Evolutionary conservation across 2,888 invertebrate genomes (phyloP), one percentile per base, ranked within the genome.

Genomic region (Tenodera sinensis): DNA sequence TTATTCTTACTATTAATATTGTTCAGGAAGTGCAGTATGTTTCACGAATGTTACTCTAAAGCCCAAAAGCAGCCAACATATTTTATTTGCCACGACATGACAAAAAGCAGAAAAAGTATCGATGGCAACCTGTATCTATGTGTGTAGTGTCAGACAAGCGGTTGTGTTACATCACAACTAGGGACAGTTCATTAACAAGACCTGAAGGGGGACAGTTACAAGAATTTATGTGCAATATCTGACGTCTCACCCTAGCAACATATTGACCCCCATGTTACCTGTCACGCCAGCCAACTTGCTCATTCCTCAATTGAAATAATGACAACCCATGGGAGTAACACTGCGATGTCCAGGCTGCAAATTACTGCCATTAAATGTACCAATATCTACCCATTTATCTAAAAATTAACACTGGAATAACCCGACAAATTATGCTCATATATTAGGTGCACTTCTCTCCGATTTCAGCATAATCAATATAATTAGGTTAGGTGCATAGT

Each of bases 151-250:
- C 54, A 25, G 54, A 71, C 54, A 71, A 28, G 27, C 12, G 25
- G 30, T 30, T 28, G 54, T 27, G 86, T 86, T 86, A 3, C 28
- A 28, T 54, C 85, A 27, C 34, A 42, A 47, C 84, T 82, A 88
- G 81, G 30, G 84, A 27, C n/a, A 89, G 89, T 89, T 89, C 89
- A 89, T 89, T 89, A 89, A 89, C 89, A 83, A n/a, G 89, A 83
- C 81, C 28, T 42, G 83, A 42, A 82, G 27, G 42, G 47, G 27
- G 89, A 89, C 85, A 89, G 89, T 89, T 89, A 89, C 89, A 85
- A 89, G 88, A 90, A 88, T 90, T 84, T 88, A 90, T 86, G 88
- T 90, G 88, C 85, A 89, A 89, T 88, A 88, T 89, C 84, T 71
- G 86, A 25, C 86, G 54, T 71, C 25, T 27, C 71, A 84, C 86